Conservation (phyloP, 2,888 invertebrate species). For the Deilephila elpenor region DNA sequence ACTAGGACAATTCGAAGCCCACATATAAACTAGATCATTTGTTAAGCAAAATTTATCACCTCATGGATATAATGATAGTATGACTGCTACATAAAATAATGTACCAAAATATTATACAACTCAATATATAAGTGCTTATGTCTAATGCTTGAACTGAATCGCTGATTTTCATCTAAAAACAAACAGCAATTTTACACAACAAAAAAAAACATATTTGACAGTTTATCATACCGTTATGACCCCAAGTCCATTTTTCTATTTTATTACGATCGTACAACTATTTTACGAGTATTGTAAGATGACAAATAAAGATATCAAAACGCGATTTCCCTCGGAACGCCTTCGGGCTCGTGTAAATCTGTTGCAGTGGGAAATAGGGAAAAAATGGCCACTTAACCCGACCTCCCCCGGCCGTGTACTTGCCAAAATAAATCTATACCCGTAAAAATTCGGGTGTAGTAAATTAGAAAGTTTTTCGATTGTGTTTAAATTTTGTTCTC, state of each 20-base stretch:
- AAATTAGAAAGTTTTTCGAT: conserved; percentile 20
- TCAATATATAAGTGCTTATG: too few species aligned
- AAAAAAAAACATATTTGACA: conserved; percentile 11
- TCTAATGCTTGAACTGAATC: too few species aligned
- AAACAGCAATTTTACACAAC: conserved; percentile 13
- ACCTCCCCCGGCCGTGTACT: conserved; percentile 23
- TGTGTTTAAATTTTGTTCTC: background rate
- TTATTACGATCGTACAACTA: conserved; percentile 42
- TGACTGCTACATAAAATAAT: too few species aligned
- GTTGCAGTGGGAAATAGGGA: conserved; percentile 60
- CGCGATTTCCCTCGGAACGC: conserved; percentile 57
- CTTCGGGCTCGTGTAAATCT: conserved; percentile 69
- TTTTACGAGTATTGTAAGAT: conserved; percentile 60
- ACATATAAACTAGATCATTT: too few species aligned
- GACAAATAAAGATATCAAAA: conserved; percentile 66
- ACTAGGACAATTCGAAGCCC: too few species aligned
- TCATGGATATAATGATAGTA: too few species aligned
- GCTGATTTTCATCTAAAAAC: too few species aligned
- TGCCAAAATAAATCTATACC: conserved; percentile 28
- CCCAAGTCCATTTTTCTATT: conserved; percentile 26
- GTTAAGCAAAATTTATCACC: too few species aligned
- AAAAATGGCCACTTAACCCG: conserved; percentile 63
- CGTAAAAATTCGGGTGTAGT: conserved; percentile 3
- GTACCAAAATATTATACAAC: too few species aligned
- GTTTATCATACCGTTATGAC: conserved; percentile 17